Evolutionary conservation across 2,113 vertebrate genomes (phyloP).

Genomic region (Cervus canadensis): DNA sequence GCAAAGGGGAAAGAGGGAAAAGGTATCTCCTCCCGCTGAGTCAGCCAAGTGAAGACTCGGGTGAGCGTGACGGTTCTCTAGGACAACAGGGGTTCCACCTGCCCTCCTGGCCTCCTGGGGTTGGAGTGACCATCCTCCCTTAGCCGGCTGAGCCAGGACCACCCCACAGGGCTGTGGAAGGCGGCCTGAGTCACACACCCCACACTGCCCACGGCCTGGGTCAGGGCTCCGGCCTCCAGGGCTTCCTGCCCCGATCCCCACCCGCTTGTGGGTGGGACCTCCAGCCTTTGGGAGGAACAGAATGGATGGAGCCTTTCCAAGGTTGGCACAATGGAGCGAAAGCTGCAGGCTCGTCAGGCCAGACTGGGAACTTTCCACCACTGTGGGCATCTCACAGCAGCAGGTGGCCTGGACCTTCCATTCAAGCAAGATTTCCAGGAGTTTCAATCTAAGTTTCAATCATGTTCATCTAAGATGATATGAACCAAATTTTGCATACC

Average conservation of each 20-base stretch:
- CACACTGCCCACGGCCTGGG: background rate
- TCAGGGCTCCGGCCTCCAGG: background rate
- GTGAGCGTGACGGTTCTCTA: background rate
- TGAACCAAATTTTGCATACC: background rate
- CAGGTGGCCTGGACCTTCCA: background rate
- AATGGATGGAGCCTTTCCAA: background rate
- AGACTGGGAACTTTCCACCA: too few species aligned
- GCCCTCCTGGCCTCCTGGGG: background rate
- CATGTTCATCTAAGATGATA: background rate
- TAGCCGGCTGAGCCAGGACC: background rate
- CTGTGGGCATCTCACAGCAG: background rate
- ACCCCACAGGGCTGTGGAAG: background rate
- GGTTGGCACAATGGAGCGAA: background rate
- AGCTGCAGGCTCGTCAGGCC: background rate
- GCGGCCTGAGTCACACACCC: accelerated
- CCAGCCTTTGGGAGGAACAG: background rate
- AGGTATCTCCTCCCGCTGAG: background rate
- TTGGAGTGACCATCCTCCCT: background rate
- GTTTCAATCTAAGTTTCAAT: background rate
- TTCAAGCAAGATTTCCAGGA: background rate
- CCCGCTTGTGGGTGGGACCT: background rate
- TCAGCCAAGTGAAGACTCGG: background rate
- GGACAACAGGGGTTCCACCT: background rate
- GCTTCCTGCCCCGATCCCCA: background rate
- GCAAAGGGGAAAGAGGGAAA: background rate